Percentiles rank a stretch among this genome's conserved stretches.
These are phyloP conservation scores for Upupa epops DNA, from an alignment of 2,113 vertebrate species.

Conservation along the genomic window DNA sequence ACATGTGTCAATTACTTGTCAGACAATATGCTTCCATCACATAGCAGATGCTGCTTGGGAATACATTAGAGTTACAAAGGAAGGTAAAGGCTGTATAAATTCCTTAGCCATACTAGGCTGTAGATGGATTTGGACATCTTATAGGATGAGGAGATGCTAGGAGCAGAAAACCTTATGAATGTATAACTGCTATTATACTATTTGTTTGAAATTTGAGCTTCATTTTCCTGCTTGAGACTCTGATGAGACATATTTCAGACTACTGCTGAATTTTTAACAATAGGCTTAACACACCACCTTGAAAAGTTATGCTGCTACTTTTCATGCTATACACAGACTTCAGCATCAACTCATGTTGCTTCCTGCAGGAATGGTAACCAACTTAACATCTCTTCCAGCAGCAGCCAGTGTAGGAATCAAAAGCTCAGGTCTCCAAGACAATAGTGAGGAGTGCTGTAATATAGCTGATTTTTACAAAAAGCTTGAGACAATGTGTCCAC, in stretches of 20 bases:
- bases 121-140: background rate
- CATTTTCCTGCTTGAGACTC: fast-evolving
- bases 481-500: background rate
- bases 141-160: background rate
- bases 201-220: background rate
- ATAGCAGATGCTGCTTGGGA: background rate
- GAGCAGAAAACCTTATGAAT: background rate
- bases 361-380: background rate
- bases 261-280: background rate
- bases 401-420: background rate
- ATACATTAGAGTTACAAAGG: background rate
- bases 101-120: background rate
- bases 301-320: background rate
- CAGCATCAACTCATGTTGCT: background rate
- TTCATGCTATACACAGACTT: background rate
- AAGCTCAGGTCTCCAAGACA: background rate
- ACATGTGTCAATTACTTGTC: fast-evolving
- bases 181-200: background rate
- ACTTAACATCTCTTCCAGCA: background rate
- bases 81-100: background rate
- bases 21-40: background rate
- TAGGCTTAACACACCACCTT: background rate
- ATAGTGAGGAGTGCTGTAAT: fast-evolving
- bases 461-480: background rate
- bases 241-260: background rate